Percentiles rank a stretch among this genome's conserved stretches.
These are phyloP conservation scores for Semicossyphus pulcher DNA, from an alignment of 2,113 vertebrate species.

Conservation along the genomic window DNA sequence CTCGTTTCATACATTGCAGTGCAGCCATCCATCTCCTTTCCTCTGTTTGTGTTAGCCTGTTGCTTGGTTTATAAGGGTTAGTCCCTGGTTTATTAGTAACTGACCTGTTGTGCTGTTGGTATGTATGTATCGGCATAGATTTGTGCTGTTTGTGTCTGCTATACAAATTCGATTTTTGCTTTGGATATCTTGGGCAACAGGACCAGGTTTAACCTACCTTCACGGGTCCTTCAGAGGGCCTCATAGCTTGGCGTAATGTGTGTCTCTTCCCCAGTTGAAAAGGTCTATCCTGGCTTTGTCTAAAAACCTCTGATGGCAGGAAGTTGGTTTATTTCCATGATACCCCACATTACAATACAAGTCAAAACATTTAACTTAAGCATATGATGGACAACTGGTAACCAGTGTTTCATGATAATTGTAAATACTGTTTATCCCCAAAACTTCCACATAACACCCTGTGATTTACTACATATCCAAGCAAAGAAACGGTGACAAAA, in stretches of 20 bases:
- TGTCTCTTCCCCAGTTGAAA: background rate
- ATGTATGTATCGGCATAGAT: background rate
- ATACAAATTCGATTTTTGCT: background rate
- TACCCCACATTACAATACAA: background rate
- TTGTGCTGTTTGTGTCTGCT: background rate
- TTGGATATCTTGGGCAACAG: background rate
- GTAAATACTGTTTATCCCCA: background rate
- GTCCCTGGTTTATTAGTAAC: background rate
- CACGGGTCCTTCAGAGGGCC: background rate
- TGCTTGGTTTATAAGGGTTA: background rate
- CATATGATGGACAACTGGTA: background rate
- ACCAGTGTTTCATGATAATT: background rate
- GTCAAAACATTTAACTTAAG: background rate
- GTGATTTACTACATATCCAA: background rate
- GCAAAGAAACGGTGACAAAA: background rate
- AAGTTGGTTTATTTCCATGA: background rate
- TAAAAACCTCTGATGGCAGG: too few relatives aligned
- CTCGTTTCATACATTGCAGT: background rate
- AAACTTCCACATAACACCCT: background rate
- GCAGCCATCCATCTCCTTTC: background rate
- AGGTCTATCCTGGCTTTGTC: too few relatives aligned
- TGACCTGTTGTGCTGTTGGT: background rate
- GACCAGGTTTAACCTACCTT: background rate
- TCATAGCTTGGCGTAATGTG: background rate
- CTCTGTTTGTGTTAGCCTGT: background rate